phyloP scores from a whole-genome alignment of 2,888 invertebrate species.

The Pseudococcus jackbeardsleyi region DNA sequence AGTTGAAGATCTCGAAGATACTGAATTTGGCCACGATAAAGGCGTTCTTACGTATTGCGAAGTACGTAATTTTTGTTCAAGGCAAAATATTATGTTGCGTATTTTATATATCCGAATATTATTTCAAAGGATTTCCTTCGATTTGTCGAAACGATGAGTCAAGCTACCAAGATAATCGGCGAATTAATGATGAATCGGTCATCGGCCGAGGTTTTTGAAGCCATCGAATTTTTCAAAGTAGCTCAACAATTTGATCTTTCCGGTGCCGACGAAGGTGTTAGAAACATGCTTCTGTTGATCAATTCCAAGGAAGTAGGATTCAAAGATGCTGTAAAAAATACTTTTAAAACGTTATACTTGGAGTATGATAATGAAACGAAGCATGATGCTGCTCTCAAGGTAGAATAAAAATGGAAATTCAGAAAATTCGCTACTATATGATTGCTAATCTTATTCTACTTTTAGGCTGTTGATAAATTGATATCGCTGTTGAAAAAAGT shows the following conservation, averaged over 20 bases:
- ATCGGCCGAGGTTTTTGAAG: slow-evolving; percentile 86
- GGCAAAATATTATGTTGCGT: neutral
- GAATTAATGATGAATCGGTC: slow-evolving; percentile 81
- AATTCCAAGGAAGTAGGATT: slow-evolving; percentile 83
- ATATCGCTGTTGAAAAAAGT: slow-evolving; percentile 74
- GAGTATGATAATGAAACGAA: slow-evolving; percentile 72
- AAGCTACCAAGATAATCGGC: slow-evolving; percentile 77
- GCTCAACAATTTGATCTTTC: slow-evolving; percentile 85
- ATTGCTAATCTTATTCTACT: slow-evolving; percentile 65
- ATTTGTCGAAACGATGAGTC: slow-evolving; percentile 73
- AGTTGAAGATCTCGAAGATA: slow-evolving; percentile 10
- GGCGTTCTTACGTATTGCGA: slow-evolving; percentile 38
- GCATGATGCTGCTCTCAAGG: slow-evolving; percentile 46
- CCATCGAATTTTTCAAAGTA: slow-evolving; percentile 88
- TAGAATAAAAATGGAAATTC: slow-evolving; percentile 33
- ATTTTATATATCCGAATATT: neutral
- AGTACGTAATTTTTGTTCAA: neutral
- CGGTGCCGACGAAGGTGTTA: slow-evolving; percentile 79
- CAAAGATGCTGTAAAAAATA: slow-evolving; percentile 80
- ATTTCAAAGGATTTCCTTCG: slow-evolving; percentile 72
- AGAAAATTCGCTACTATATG: too few species aligned
- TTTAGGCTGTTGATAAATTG: slow-evolving; percentile 75
- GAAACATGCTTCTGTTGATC: slow-evolving; percentile 83
- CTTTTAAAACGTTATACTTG: slow-evolving; percentile 82
- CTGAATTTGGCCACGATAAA: slow-evolving; percentile 37